phyloP scores from a whole-genome alignment of 2,113 vertebrate species.

The Xiphorhynchus elegans region DNA sequence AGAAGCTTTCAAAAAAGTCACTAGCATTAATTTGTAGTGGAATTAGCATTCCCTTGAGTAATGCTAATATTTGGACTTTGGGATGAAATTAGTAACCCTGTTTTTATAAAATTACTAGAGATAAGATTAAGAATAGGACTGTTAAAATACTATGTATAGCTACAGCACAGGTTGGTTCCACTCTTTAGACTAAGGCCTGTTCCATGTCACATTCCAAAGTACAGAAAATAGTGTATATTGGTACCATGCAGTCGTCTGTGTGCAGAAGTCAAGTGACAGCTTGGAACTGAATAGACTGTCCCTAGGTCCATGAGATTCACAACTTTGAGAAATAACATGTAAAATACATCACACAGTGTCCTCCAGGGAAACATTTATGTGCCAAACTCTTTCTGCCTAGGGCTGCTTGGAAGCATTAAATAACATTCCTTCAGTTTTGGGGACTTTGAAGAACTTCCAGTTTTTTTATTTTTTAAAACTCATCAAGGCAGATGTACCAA shows the following conservation, averaged over 20 bases:
- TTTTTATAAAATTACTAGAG: neutral
- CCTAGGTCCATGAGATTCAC: neutral
- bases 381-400: neutral
- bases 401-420: neutral
- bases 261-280: neutral
- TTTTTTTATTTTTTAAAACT: neutral
- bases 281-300: neutral
- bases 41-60: neutral
- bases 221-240: neutral
- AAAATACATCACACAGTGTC: neutral
- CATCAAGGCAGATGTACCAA: slow-evolving; percentile 53
- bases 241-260: neutral
- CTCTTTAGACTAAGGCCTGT: neutral
- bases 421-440: neutral
- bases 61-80: neutral
- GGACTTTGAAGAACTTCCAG: slow-evolving; percentile 11
- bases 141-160: neutral
- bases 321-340: neutral
- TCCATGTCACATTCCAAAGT: neutral
- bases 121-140: neutral
- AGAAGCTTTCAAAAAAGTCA: neutral
- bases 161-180: neutral
- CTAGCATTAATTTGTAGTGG: neutral
- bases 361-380: neutral
- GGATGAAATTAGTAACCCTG: neutral